Evolutionary conservation across 1,140 invertebrate genomes (phyloP), one percentile per base, ranked within the genome.

Genomic region (Acromyrmex charruanus): DNA sequence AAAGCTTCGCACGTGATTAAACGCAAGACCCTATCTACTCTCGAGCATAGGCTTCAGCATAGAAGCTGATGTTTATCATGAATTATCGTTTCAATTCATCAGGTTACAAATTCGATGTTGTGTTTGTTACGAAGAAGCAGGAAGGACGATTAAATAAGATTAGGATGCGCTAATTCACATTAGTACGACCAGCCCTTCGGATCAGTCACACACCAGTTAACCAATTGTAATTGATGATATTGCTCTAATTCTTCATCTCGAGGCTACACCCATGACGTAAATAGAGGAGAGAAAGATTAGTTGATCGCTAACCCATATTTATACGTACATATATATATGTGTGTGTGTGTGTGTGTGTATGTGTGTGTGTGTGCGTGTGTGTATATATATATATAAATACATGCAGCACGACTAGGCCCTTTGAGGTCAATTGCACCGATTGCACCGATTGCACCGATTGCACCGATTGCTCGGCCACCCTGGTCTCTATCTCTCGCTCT

Each of bases 361-460:
- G 25, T 25, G 25, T 25, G 25, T 25, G 25, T 25, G 25, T 25
- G 25, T 25, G 25, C 1, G 25, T 25, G 25, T 25, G 25, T 25
- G 25, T 25, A 25, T 25, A 25, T 25, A 25, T 25, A 25, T 25
- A 25, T 25, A 25, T 25, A 31, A 0, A 31, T 3, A 6, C 4
- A 31, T 0, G 4, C 3, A 25, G 16, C 21, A 12, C 25, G 21
- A 61, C 16, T 14, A 14, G 53, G 10, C 35, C 69, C 68, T 82
- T 63, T n/a, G 25, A 53, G 66, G n/a, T 31, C 68, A 84, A 69
- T 74, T 25, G 25, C 1, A 25, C 25, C 25, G 25, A 69, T 74
- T n/a, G n/a, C n/a, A n/a, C n/a, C n/a, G n/a, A n/a, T n/a, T 84
- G 49, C 69, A 74, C 55, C 69, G 80, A 21, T 21, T 84, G 49